Conservation (phyloP, 1,140 invertebrate genomes). For the Zaprionus tsacasi region DNA sequence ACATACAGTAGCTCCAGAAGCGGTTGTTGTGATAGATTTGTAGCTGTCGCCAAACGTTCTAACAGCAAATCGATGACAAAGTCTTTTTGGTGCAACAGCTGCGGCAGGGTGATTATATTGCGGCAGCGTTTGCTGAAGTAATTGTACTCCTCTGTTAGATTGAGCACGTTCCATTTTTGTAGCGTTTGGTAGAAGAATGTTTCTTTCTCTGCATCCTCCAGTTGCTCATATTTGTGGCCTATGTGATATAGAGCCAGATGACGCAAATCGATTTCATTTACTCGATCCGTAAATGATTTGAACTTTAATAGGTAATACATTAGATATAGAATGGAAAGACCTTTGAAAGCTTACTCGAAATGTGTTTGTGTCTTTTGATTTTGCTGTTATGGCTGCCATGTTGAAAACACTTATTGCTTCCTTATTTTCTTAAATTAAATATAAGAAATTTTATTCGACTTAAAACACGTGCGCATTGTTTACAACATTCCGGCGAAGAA, state of each 20-base stretch:
- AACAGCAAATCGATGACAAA: slow-evolving; percentile 89
- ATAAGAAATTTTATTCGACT: background rate
- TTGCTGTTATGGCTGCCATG: slow-evolving; percentile 90
- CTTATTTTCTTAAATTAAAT: background rate
- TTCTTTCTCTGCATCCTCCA: slow-evolving; percentile 86
- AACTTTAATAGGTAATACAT: slow-evolving; percentile 87
- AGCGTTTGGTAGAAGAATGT: slow-evolving; percentile 92
- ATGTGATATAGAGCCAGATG: slow-evolving; percentile 88
- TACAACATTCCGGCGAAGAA: slow-evolving; percentile 21
- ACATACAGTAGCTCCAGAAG: slow-evolving; percentile 94
- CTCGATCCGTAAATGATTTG: slow-evolving; percentile 92
- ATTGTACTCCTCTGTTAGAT: slow-evolving; percentile 92
- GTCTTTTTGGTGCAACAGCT: slow-evolving; percentile 92
- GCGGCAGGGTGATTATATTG: slow-evolving; percentile 90
- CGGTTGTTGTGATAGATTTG: slow-evolving; percentile 90
- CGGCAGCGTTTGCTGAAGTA: slow-evolving; percentile 90
- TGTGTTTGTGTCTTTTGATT: slow-evolving; percentile 92
- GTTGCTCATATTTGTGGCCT: slow-evolving; percentile 88
- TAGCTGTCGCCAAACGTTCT: slow-evolving; percentile 89
- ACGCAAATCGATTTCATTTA: slow-evolving; percentile 93
- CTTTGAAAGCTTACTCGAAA: slow-evolving; percentile 88
- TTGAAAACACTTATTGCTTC: slow-evolving; percentile 43
- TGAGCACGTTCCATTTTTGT: slow-evolving; percentile 94
- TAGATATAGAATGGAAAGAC: background rate
- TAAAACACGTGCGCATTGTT: slow-evolving; percentile 64